Evolutionary conservation across 2,797 vertebrate species (phyloP), one percentile per base, ranked within the genome.

Genomic region (Apodemus agrarius): DNA sequence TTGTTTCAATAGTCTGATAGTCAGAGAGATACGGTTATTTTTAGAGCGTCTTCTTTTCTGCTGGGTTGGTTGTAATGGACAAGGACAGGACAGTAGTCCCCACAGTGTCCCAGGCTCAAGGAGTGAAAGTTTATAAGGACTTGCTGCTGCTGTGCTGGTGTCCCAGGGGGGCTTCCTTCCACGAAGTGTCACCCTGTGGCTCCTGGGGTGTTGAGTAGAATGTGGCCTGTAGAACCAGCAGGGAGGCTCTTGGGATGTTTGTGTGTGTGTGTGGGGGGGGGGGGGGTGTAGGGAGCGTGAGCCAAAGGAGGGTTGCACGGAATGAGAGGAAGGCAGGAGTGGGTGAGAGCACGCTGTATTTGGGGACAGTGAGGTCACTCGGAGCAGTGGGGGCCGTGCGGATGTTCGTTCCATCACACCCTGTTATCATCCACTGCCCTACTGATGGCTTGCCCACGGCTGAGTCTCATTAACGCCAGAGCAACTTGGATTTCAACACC

Each of bases 401-500:
- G 13, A n/a, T 59, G 57, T 37, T 61, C 43, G 3, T 26, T 57
- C 61, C 17, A 0, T 87, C 76, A 29, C 1, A 21, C 24, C 49
- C 4, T 5, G 83, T 65, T 76, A 34, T 86, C 12, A 0, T 22
- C 29, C 0, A 0, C 40, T 26, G 2, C 10, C 1, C 65, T 4
- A 14, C n/a, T 3, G 24, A 34, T 49, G 79, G 29, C 34, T 1
- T 54, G 6, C 78, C 72, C 0, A 37, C 26, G 67, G 78, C 52
- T 57, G 69, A 7, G 9, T 54, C 63, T 69, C 43, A 19, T 49
- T 57, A 74, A 24, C 26, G 72, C 80, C 29, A 61, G 22, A 80
- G 78, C 74, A 40, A 65, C 43, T 85, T 93, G 57, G 80, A 81
- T 90, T 81, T 95, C 76, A 80, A 67, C 92, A 43, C n/a, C 63